Base-by-base conservation (phyloP, 2,113 vertebrate species). In the Apeltes quadracus region DNA sequence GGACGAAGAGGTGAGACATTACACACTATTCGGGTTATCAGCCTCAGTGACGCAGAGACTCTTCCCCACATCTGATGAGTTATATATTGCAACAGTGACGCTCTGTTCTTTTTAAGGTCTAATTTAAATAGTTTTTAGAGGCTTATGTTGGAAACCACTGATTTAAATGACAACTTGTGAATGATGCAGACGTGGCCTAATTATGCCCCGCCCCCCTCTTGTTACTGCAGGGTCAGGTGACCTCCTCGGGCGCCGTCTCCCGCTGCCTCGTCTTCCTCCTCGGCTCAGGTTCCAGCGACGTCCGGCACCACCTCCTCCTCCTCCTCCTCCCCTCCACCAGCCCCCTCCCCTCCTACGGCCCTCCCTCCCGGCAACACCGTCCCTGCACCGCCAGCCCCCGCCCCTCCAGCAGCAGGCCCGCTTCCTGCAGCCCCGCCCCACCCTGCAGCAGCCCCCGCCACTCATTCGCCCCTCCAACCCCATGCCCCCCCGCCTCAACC, bases 381-480 rank as follows among this genome's bases (percentile, higher is more conserved):
- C 96, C 15, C 94, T 98, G 44, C 98, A 97, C 84, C 95, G 96
- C 25, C 98, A 99, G 91, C 98, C 98, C 1, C 97, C 97, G 0
- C 97, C 97, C 0, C 96, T 98, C 1, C 97, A 98, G 83, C 97
- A 98, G 84, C 98, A 98, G 90, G 96, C 95, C 0, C 96, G 97
- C 38, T 97, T 97, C 86, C 92, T 96, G 64, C 97, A 97, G 87
- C 96, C 96, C 57, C 94, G 96, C 75, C 94, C 96, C 23, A 92
- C 95, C 1, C 91, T 96, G 2, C 95, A 97, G 77, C 96, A 97
- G 90, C 97, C 96, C 0, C 98, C 97, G 0, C 98, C 97, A 0
- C 95, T 99, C 79, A 98, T 99, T 75, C 96, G 98, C 53, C 98
- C 98, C n/a, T 96, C 96, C 92, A 96, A 94, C 67, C 94, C 96